A percentile compares a stretch with the other conserved stretches of the same genome.
Evolutionary conservation across 2,888 invertebrate species (phyloP).

Genomic region (Drosophila pseudotalamancana): DNA sequence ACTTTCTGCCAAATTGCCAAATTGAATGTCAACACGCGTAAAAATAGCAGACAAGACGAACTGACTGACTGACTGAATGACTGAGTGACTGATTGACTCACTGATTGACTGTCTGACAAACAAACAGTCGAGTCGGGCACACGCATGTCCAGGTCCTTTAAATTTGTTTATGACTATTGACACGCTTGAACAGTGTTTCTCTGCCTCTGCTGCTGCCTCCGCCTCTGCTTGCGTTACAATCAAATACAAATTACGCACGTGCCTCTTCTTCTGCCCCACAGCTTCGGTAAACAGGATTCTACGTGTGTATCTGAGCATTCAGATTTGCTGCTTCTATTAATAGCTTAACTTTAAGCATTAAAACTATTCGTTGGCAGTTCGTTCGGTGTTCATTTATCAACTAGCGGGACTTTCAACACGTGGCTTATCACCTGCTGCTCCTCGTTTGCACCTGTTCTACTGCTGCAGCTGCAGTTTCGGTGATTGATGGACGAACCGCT

Average conservation of each 20-base stretch:
- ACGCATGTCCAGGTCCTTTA: constrained; percentile 64
- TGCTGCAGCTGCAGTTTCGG: constrained; percentile 39
- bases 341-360: constrained; percentile 25
- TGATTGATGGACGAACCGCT: constrained; percentile 62
- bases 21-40: constrained; percentile 81
- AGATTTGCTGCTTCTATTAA: constrained; percentile 25
- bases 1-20: constrained; percentile 75
- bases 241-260: constrained; percentile 67
- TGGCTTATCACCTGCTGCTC: constrained; percentile 19
- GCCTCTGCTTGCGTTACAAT: constrained; percentile 47
- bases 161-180: constrained; percentile 74
- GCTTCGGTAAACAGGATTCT: constrained; percentile 35
- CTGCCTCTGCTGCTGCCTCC: neutral
- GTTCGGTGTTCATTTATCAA: constrained; percentile 29
- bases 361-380: constrained; percentile 2
- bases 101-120: neutral
- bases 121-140: constrained; percentile 16
- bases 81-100: neutral
- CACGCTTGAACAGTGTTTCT: constrained; percentile 42
- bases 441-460: constrained; percentile 1
- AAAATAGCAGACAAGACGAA: constrained; percentile 58
- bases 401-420: neutral
- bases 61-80: constrained; percentile 2
- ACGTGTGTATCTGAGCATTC: no score
- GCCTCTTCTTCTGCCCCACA: neutral